These are phyloP conservation scores for Carterocephalus palaemon DNA, from an alignment of 2,888 invertebrate genomes.

Conservation along the genomic window DNA sequence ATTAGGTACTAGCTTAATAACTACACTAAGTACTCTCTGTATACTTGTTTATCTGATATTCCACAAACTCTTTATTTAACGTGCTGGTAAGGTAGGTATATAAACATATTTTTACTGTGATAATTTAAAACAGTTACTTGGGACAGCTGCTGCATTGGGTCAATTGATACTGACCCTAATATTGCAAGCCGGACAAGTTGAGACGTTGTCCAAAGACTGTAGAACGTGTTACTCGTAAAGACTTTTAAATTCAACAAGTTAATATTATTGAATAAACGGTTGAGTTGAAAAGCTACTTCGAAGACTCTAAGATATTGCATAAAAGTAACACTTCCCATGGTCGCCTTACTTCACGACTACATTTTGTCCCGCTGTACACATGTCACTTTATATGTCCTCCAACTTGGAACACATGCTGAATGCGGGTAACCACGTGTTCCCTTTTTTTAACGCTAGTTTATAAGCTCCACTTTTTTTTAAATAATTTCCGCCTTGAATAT, in stretches of 20 bases:
- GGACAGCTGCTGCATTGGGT: constrained; percentile 66
- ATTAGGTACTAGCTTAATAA: no score
- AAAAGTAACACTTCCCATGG: constrained; percentile 9
- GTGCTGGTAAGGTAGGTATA: constrained; percentile 2
- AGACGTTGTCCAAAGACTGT: constrained; percentile 5
- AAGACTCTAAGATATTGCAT: constrained; percentile 25
- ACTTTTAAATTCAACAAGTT: constrained; percentile 9
- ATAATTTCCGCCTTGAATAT: constrained; percentile 10
- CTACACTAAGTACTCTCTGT: no score
- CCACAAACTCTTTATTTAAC: constrained; percentile 2
- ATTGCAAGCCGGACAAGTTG: constrained; percentile 32
- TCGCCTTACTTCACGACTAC: constrained; percentile 8
- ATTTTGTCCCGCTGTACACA: constrained; percentile 37
- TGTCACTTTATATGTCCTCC: constrained; percentile 47
- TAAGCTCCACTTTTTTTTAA: constrained; percentile 45
- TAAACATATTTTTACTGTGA: constrained; percentile 40
- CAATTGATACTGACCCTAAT: constrained; percentile 69
- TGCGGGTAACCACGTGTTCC: constrained; percentile 68
- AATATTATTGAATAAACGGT: constrained; percentile 32
- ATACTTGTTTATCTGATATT: no score
- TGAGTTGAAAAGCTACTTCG: constrained; percentile 39
- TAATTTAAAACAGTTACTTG: constrained; percentile 54
- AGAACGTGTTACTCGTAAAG: constrained; percentile 4
- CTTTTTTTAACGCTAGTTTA: constrained; percentile 44
- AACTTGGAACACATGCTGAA: constrained; percentile 55